Base-by-base conservation (phyloP, 1,140 invertebrate species). In the Lepidostoma basale region DNA sequence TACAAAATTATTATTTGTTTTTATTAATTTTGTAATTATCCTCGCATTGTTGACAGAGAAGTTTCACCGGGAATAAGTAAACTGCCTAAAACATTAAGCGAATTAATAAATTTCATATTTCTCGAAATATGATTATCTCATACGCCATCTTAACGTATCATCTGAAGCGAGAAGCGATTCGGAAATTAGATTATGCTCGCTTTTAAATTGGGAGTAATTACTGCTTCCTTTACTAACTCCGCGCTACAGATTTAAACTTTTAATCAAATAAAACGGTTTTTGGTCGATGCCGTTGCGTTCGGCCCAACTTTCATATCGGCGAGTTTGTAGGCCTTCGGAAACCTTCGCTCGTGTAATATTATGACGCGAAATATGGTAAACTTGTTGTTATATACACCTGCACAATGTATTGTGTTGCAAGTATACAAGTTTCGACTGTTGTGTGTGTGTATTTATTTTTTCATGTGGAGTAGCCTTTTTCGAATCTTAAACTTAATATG, bases 191-290 rank as follows among this genome's bases (percentile, higher is more conserved):
- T 56, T 36, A 28, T 8, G 28, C 30, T 22, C 52, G 52, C 52
- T 20, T 56, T 47, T 56, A 56, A 56, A 56, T 56, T 56, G 18
- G n/a, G 52, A 33, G 28, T 36, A 39, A 56, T 56, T 33, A 56
- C 52, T 56, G 52, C 36, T 56, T 56, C 52, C 52, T 18, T 30
- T 16, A n/a, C 52, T 20, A 20, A 56, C 52, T 56, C 30, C 45
- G n/a, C n/a, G n/a, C n/a, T 22, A 30, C 1, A 33, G 28, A 33
- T 56, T 36, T 16, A 20, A 56, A 36, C 28, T 56, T 56, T 56
- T 56, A 33, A 56, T 56, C 28, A 33, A 56, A 56, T 18, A 33
- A 22, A 36, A 36, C 25, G 16, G 52, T 33, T 56, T 8, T 23
- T 12, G 26, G 26, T 30, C 26, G 52, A 12, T 56, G 52, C 26